Conservation (phyloP, 2,888 invertebrate genomes). For the Halocaridina rubra region DNA sequence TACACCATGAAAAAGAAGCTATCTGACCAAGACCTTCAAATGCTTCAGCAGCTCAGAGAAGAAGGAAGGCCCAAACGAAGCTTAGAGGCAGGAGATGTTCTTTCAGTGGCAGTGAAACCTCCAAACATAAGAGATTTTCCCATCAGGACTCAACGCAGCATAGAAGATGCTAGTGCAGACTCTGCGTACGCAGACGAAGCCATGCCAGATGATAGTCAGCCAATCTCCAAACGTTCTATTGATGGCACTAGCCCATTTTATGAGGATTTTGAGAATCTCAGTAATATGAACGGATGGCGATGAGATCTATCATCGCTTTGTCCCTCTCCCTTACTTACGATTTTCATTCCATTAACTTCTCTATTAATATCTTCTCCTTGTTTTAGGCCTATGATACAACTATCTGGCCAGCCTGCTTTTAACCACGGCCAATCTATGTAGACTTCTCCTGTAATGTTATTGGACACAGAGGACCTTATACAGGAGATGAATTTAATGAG, state of each 20-base stretch:
- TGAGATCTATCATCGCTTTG: slow-evolving; percentile 10
- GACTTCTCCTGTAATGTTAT: too few species aligned
- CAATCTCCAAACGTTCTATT: slow-evolving; percentile 30
- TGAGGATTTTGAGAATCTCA: slow-evolving; percentile 67
- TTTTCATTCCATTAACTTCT: background rate
- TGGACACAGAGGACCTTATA: too few species aligned
- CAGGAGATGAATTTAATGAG: too few species aligned
- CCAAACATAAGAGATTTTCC: slow-evolving; percentile 3
- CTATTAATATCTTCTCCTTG: background rate
- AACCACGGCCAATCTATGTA: too few species aligned
- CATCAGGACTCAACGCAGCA: slow-evolving; percentile 10
- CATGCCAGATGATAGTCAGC: background rate
- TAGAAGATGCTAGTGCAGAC: background rate
- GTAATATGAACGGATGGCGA: slow-evolving; percentile 65
- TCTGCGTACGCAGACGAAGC: background rate
- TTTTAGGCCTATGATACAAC: background rate
- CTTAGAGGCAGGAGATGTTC: slow-evolving; percentile 17
- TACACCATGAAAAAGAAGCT: background rate
- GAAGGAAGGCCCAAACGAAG: slow-evolving; percentile 25
- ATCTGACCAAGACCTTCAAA: background rate
- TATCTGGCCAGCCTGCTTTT: too few species aligned
- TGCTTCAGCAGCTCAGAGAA: background rate
- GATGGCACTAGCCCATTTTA: slow-evolving; percentile 57
- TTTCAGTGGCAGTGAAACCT: slow-evolving; percentile 30
- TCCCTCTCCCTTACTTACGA: background rate